These are phyloP conservation scores for Nerophis lumbriciformis DNA, from an alignment of 2,113 vertebrate genomes.

Conservation along the genomic window DNA sequence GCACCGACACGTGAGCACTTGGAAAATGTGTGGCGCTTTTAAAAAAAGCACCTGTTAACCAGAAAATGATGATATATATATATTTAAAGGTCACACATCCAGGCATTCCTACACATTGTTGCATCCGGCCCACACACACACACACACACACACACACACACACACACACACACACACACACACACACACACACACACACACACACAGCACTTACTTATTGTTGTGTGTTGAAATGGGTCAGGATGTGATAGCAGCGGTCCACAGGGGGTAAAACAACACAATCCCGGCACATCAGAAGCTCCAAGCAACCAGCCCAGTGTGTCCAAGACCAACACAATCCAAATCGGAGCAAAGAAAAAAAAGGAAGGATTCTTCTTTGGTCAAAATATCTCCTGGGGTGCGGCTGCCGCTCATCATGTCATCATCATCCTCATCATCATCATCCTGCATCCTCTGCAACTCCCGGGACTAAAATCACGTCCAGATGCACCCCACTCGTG, in stretches of 20 bases:
- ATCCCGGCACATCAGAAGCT: conserved; percentile 54
- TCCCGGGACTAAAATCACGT: conserved; percentile 51
- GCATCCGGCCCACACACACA: neutral
- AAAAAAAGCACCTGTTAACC: conserved; percentile 54
- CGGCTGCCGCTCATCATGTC: conserved; percentile 31
- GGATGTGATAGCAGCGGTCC: conserved; percentile 45
- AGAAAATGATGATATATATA: conserved; percentile 10
- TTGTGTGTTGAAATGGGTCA: conserved; percentile 42
- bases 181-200: neutral
- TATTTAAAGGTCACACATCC: neutral
- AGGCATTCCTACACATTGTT: conserved; percentile 14
- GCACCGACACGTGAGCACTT: conserved; percentile 33
- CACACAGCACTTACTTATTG: conserved; percentile 60
- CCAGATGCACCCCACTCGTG: conserved; percentile 48
- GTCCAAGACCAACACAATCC: conserved; percentile 42
- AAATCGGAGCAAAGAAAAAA: conserved; percentile 6
- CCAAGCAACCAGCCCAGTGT: conserved; percentile 28
- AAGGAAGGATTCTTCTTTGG: conserved; percentile 30
- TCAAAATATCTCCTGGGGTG: conserved; percentile 50
- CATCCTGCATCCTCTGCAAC: conserved; percentile 56
- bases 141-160: conserved; percentile 6
- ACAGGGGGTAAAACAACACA: conserved; percentile 40
- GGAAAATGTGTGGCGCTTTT: conserved; percentile 7
- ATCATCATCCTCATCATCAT: conserved; percentile 8
- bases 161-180: conserved; percentile 15